Percentiles rank a stretch among this genome's conserved stretches.
Conservation (phyloP, 2,113 vertebrate species). For the Podarcis cretensis region DNA sequence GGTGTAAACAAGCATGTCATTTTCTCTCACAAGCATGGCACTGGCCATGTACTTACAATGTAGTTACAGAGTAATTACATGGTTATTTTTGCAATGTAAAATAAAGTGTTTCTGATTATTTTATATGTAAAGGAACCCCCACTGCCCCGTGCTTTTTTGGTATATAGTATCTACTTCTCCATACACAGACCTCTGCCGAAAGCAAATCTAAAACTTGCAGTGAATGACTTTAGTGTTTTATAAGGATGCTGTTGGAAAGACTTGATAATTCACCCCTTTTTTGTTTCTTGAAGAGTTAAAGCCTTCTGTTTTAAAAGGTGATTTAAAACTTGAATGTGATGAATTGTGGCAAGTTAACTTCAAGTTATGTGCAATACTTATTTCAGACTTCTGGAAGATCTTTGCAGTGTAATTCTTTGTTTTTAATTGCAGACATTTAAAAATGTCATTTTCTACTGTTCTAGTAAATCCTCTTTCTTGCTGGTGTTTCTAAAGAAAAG, state of each 20-base stretch:
- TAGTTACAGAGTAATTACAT: slow-evolving; percentile 84
- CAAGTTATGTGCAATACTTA: slow-evolving; percentile 99
- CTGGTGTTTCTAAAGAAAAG: slow-evolving; percentile 96
- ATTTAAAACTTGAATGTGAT: slow-evolving; percentile 99
- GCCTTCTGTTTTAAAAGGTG: slow-evolving; percentile 93
- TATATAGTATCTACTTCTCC: slow-evolving; percentile 94
- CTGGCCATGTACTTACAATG: slow-evolving; percentile 78
- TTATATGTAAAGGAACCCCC: slow-evolving; percentile 90
- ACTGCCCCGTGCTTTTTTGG: slow-evolving; percentile 84
- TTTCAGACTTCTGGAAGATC: slow-evolving; percentile 98
- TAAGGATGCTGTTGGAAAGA: slow-evolving; percentile 96
- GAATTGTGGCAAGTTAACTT: slow-evolving; percentile 99
- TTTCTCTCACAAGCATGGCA: slow-evolving; percentile 76
- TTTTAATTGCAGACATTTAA: slow-evolving; percentile 99
- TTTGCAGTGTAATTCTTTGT: slow-evolving; percentile 99
- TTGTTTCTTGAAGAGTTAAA: slow-evolving; percentile 95
- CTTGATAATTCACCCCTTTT: slow-evolving; percentile 93
- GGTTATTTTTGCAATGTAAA: slow-evolving; percentile 88
- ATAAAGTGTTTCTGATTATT: slow-evolving; percentile 88
- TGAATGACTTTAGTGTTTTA: slow-evolving; percentile 91
- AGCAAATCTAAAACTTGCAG: slow-evolving; percentile 92
- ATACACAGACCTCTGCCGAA: slow-evolving; percentile 97
- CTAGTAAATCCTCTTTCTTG: slow-evolving; percentile 97
- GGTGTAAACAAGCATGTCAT: slow-evolving; percentile 71
- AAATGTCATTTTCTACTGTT: slow-evolving; percentile 99